Conservation (phyloP, 2,888 invertebrate species). For the Crioceris asparagi region DNA sequence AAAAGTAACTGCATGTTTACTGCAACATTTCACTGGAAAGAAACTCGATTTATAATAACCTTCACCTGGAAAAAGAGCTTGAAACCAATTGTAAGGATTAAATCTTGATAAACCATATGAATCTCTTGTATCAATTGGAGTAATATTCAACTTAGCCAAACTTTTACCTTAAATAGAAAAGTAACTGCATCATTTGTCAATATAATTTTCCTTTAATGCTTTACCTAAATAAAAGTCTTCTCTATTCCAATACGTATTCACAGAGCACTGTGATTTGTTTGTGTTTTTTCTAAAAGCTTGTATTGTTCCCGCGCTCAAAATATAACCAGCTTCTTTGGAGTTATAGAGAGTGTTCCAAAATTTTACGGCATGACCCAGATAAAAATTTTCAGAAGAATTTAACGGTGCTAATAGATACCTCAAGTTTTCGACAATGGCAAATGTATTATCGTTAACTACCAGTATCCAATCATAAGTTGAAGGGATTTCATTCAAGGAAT, state of each 20-base stretch:
- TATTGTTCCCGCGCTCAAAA: conserved; percentile 42
- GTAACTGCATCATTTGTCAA: neutral
- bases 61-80: conserved; percentile 34
- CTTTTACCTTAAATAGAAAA: conserved; percentile 39
- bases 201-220: neutral
- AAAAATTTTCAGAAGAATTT: conserved; percentile 37
- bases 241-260: conserved; percentile 43
- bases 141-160: conserved; percentile 40
- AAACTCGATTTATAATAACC: conserved; percentile 42
- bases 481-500: conserved; percentile 21
- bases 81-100: conserved; percentile 41
- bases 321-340: conserved; percentile 45
- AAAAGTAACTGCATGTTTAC: conserved; percentile 41
- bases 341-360: conserved; percentile 47
- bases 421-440: conserved; percentile 46
- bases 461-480: conserved; percentile 42
- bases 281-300: conserved; percentile 31
- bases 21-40: conserved; percentile 44
- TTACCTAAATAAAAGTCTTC: conserved; percentile 48
- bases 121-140: conserved; percentile 44
- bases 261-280: conserved; percentile 33
- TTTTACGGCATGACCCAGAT: conserved; percentile 44
- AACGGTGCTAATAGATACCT: conserved; percentile 40
- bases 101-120: conserved; percentile 40
- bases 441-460: conserved; percentile 44